Evolutionary conservation across 2,113 vertebrate genomes (phyloP), one percentile per base, ranked within the genome.

Genomic region (Sinocyclocheilus rhinocerous): DNA sequence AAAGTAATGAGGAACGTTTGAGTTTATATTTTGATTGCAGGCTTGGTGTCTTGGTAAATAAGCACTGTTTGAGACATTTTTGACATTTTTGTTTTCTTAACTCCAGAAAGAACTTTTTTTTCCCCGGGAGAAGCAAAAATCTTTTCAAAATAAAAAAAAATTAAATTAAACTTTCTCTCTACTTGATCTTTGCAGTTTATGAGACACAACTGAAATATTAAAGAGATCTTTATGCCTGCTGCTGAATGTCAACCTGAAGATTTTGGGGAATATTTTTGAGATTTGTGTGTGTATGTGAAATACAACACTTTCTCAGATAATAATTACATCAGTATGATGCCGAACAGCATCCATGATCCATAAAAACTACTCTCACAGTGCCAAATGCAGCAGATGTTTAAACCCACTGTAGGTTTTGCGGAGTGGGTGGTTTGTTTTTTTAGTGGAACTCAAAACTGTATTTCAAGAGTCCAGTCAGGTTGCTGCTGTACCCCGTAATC

Each of bases 391-490:
- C 61, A 81, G 61, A 81, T 29, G 42, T 75, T 76, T 26, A 59
- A 45, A 76, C 33, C n/a, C 26, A 73, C 48, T 18, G n/a, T 63
- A 18, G 48, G 26, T 85, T 61, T 26, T 72, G 26, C 18, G 11
- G 65, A 70, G 81, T 57, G 50, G 69, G 69, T 70, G 69, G 82
- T 70, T 79, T 85, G 63, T 85, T 57, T 77, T 29, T 73, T 36
- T 36, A 52, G 57, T 76, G 36, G 16, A 76, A 20, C 15, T 78
- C 6, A 67, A 79, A 70, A 85, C 84, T 82, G 69, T 61, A 75
- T 72, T 50, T 85, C 75, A 79, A 24, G 33, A 52, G 52, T 50
- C 59, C 73, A 16, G n/a, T 84, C 73, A 65, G 83, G 42, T 63
- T 67, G 36, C 73, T 84, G 24, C 12, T n/a, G 24, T 29, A 33